A percentile compares a stretch with the other conserved stretches of the same genome.
phyloP scores from a whole-genome alignment of 2,797 vertebrate genomes.

The Galaxias olidus region DNA sequence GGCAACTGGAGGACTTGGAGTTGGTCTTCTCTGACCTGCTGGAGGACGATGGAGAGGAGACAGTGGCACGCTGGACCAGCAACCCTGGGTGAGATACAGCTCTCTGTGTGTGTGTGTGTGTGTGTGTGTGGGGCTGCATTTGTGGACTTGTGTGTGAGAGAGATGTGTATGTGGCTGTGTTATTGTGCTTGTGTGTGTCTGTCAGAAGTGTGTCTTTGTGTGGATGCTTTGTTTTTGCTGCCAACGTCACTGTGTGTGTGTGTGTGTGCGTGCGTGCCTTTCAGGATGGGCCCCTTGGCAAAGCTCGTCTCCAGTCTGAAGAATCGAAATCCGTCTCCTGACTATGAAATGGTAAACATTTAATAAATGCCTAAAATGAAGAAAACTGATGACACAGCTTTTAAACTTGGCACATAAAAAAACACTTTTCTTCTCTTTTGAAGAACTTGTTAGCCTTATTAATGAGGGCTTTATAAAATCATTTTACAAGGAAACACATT shows the following conservation, averaged over 20 bases:
- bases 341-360: slow-evolving; percentile 91
- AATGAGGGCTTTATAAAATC: no score
- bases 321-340: slow-evolving; percentile 79
- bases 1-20: slow-evolving; percentile 93
- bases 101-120: neutral
- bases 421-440: neutral
- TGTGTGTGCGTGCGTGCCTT: slow-evolving; percentile 29
- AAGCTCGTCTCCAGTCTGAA: slow-evolving; percentile 87
- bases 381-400: neutral
- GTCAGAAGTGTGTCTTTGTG: neutral
- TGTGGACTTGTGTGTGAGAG: neutral
- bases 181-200: slow-evolving; percentile 9
- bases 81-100: slow-evolving; percentile 79
- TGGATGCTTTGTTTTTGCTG: neutral
- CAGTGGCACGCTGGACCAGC: slow-evolving; percentile 79
- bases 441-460: no score
- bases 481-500: neutral
- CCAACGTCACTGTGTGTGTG: neutral
- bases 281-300: slow-evolving; percentile 83
- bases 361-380: no score
- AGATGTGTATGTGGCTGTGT: slow-evolving; percentile 4
- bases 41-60: slow-evolving; percentile 86
- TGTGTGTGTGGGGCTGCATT: neutral
- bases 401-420: neutral
- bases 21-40: slow-evolving; percentile 90